A percentile compares a stretch with the other conserved stretches of the same genome.
phyloP scores from a whole-genome alignment of 2,888 invertebrate genomes.

The Mythimna lalbum region DNA sequence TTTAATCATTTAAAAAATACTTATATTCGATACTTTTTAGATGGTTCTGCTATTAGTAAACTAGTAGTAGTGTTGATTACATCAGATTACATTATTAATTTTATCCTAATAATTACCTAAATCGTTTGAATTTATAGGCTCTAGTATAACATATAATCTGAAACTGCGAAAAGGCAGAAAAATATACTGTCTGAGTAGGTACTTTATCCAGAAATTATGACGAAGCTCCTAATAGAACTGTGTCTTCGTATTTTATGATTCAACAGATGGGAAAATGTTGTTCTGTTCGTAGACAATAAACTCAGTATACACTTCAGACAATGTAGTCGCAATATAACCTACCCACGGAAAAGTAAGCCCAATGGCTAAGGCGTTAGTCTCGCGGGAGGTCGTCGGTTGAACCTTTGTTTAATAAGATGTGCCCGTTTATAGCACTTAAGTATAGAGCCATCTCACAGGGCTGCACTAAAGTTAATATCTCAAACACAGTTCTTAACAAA shows the following conservation, averaged over 20 bases:
- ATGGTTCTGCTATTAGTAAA: no score
- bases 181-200: not conserved
- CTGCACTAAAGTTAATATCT: not conserved
- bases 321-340: constrained; percentile 19
- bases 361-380: constrained; percentile 9
- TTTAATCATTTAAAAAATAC: no score
- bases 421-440: constrained; percentile 1
- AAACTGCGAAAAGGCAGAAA: not conserved
- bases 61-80: no score
- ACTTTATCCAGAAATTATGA: not conserved
- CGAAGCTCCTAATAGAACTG: not conserved
- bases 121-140: no score
- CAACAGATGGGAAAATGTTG: constrained; percentile 17
- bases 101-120: no score
- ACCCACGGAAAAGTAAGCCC: constrained; percentile 3
- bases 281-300: constrained; percentile 24
- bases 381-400: constrained; percentile 10
- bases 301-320: constrained; percentile 25
- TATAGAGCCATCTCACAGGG: not conserved
- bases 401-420: constrained; percentile 21
- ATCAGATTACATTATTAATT: no score
- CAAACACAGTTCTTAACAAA: not conserved
- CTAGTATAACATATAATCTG: no score
- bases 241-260: constrained; percentile 22
- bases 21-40: no score